Evolutionary conservation across 2,888 invertebrate genomes (phyloP).

Genomic region (Euspilapteryx auroguttella): DNA sequence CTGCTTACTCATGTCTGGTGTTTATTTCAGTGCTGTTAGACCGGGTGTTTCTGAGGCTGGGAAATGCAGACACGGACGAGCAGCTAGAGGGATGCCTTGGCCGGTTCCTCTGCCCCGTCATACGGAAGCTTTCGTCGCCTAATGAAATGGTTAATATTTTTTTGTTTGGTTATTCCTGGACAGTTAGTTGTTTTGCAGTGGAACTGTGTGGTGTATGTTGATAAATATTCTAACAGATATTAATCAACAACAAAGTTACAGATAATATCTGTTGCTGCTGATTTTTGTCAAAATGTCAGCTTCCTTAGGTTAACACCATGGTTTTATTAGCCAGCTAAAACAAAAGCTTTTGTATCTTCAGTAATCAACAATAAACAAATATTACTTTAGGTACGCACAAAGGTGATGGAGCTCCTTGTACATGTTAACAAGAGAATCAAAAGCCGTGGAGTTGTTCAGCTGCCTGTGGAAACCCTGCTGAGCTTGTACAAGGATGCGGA

Average conservation of each 20-base stretch:
- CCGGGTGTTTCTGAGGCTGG: constrained; percentile 84
- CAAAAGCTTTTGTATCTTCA: too few species aligned
- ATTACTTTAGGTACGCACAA: constrained; percentile 47
- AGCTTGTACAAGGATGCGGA: constrained; percentile 78
- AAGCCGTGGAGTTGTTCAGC: constrained; percentile 78
- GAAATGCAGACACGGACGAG: constrained; percentile 87
- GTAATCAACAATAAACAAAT: not conserved
- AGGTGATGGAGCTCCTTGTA: constrained; percentile 91
- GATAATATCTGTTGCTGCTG: too few species aligned
- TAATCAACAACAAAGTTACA: too few species aligned
- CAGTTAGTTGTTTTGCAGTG: too few species aligned
- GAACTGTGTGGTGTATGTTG: too few species aligned
- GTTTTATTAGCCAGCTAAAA: too few species aligned
- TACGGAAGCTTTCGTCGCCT: constrained; percentile 86
- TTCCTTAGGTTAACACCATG: too few species aligned
- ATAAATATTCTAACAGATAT: too few species aligned
- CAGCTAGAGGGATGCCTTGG: constrained; percentile 80
- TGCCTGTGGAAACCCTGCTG: constrained; percentile 83
- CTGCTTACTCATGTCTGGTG: constrained; percentile 6
- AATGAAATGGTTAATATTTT: constrained; percentile 90
- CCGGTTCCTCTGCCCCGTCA: constrained; percentile 83
- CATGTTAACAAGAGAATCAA: constrained; percentile 91
- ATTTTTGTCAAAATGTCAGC: too few species aligned
- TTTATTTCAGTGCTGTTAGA: constrained; percentile 76
- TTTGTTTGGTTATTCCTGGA: too few species aligned